phyloP scores from a whole-genome alignment of 2,113 vertebrate species.

The Malurus elegans region DNA sequence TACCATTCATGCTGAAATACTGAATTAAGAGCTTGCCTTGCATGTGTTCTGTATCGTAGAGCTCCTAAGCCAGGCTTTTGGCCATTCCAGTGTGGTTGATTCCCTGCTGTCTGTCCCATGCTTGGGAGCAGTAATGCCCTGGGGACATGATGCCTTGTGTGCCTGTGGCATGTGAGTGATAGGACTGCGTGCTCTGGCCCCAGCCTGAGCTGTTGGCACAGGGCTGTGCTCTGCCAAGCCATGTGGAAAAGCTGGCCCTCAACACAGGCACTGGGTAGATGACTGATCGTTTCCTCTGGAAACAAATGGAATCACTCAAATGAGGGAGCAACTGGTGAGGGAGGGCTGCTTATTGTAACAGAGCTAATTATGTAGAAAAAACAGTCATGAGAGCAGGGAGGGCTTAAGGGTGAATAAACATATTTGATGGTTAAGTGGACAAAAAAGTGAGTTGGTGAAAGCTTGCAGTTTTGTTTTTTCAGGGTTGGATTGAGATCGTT shows the following conservation, averaged over 20 bases:
- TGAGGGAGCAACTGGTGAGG: background rate
- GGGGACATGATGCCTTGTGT: background rate
- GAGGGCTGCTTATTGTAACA: conserved; percentile 26
- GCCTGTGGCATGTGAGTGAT: background rate
- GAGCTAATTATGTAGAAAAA: conserved; percentile 48
- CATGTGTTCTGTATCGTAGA: background rate
- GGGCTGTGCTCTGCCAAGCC: background rate
- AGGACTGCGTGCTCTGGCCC: background rate
- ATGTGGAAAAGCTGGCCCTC: conserved; percentile 20
- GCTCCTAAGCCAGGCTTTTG: background rate
- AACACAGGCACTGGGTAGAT: background rate
- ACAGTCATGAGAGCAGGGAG: background rate
- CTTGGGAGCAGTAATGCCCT: background rate
- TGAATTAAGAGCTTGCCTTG: background rate
- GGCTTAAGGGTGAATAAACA: conserved; percentile 38
- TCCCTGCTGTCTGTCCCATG: background rate
- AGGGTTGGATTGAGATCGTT: conserved; percentile 99
- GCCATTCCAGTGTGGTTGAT: background rate
- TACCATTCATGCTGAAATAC: background rate
- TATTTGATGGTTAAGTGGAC: conserved; percentile 29
- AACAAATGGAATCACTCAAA: conserved; percentile 11
- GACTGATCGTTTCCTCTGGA: conserved; percentile 42
- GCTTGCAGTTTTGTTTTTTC: conserved; percentile 28
- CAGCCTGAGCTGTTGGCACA: background rate
- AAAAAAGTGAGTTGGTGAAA: conserved; percentile 33